phyloP scores from a whole-genome alignment of 2,113 vertebrate genomes.

The Lepus europaeus region DNA sequence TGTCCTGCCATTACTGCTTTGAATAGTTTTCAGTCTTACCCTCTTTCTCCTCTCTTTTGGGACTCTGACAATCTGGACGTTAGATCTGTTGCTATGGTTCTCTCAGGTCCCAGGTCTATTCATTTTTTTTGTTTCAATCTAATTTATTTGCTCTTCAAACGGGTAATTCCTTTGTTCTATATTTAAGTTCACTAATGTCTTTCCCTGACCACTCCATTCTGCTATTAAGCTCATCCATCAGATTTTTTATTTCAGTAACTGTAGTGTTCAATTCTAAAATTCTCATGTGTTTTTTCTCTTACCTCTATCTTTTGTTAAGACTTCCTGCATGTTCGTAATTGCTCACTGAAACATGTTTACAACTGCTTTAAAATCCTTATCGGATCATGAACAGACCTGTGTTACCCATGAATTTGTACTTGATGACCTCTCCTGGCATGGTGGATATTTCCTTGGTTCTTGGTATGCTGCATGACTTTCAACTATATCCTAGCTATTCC shows the following conservation, averaged over 20 bases:
- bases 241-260: neutral
- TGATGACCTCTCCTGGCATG: neutral
- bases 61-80: neutral
- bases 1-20: neutral
- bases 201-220: neutral
- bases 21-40: neutral
- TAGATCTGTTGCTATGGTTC: neutral
- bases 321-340: neutral
- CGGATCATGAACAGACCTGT: neutral
- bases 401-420: neutral
- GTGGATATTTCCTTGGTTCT: neutral
- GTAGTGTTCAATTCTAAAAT: neutral
- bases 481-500: neutral
- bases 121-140: neutral
- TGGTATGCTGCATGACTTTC: neutral
- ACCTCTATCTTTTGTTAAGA: neutral
- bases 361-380: neutral
- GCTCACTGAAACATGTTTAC: neutral
- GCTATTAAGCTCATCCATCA: neutral
- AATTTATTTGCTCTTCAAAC: neutral
- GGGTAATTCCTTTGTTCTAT: neutral
- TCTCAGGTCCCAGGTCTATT: neutral
- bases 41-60: neutral
- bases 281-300: neutral
- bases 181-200: neutral